These are phyloP conservation scores for Drosophila tanythrix DNA, from an alignment of 2,888 invertebrate species.

Conservation along the genomic window DNA sequence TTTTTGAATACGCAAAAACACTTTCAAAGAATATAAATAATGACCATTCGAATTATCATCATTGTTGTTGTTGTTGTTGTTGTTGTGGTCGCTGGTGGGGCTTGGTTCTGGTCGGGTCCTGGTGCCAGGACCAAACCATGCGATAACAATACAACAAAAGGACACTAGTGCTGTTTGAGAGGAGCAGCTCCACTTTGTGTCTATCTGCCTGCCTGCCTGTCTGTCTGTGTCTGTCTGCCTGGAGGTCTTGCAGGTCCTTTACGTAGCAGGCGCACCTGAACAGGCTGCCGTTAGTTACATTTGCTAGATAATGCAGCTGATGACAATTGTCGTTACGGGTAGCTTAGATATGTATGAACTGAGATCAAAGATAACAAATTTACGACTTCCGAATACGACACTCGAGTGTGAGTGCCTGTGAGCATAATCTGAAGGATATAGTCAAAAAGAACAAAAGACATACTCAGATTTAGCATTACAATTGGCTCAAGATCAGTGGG, in stretches of 20 bases:
- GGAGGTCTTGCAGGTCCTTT: neutral
- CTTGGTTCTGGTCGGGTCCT: neutral
- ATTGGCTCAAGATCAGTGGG: conserved; percentile 1
- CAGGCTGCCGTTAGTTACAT: conserved; percentile 59
- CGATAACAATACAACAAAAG: conserved; percentile 73
- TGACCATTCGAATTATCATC: conserved; percentile 83
- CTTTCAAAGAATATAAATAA: conserved; percentile 84
- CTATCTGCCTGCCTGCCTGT: neutral
- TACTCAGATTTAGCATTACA: neutral
- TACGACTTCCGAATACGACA: conserved; percentile 31
- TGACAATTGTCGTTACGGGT: conserved; percentile 70
- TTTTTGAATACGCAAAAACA: conserved; percentile 84
- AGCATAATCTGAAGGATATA: neutral
- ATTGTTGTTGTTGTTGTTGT: conserved; percentile 23
- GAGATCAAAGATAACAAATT: conserved; percentile 41
- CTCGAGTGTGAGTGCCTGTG: neutral
- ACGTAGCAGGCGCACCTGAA: neutral
- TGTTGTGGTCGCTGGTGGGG: conserved; percentile 15
- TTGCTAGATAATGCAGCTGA: conserved; percentile 63
- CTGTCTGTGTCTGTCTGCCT: conserved; percentile 1
- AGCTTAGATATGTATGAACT: conserved; percentile 35
- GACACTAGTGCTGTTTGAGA: neutral
- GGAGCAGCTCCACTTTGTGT: conserved; percentile 7
- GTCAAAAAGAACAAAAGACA: neutral
- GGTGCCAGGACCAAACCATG: conserved; percentile 36